Evolutionary conservation across 1,140 invertebrate species (phyloP), one percentile per base, ranked within the genome.

Genomic region (Sitophilus oryzae): DNA sequence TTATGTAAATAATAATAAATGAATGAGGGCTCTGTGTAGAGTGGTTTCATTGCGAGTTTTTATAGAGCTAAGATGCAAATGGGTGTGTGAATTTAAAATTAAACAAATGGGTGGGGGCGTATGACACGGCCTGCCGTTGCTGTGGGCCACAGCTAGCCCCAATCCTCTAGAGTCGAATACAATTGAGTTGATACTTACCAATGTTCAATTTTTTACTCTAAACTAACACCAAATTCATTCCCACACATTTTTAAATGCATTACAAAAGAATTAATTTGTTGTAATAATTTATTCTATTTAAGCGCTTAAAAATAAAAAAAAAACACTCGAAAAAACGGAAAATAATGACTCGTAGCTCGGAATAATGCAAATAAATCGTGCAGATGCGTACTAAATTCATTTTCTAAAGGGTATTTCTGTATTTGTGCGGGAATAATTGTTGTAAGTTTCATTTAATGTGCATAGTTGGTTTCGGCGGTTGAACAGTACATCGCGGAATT

Each of bases 71-170:
- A 25, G 18, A 25, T 37, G 30, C 20, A 20, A 36, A 15, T 16
- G 49, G 42, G 50, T 35, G 56, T 36, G 8, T 21, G 43, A 19
- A 42, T 46, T 35, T 35, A 35, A 35, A 42, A n/a, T n/a, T n/a
- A n/a, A 41, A 52, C 34, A 56, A 57, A 66, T 30, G 51, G 66
- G 65, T 62, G 74, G 77, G n/a, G 77, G 74, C 76, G 75, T 78
- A 78, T 74, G 71, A 75, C 75, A 74, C 77, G 78, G 77, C 77
- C 77, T 77, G 77, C 78, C 78, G 79, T 80, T 80, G 76, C 78
- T 79, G 79, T 80, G 73, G 77, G 76, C 77, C 78, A 79, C 77
- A 77, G 60, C 65, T 56, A 64, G 54, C 65, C 71, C 63, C 67
- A 66, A 66, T 68, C 71, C 65, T 65, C 65, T 66, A 64, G 71